Percentiles rank a stretch among this genome's conserved stretches.
Evolutionary conservation across 2,797 vertebrate species (phyloP).

Genomic region (Ctenopoma kingsleyae): DNA sequence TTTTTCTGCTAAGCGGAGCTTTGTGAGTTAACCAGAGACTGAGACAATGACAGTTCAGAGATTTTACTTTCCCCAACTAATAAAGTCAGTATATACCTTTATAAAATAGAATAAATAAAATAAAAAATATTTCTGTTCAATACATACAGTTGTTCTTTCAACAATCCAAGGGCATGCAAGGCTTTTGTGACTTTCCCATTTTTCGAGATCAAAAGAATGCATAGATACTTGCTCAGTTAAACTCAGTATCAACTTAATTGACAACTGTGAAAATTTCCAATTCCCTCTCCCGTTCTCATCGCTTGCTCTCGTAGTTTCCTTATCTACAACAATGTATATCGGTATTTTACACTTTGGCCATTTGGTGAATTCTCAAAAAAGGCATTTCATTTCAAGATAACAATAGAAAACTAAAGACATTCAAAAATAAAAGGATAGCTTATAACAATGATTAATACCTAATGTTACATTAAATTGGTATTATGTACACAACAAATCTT

Average conservation of each 20-base stretch:
- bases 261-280: constrained; percentile 68
- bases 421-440: constrained; percentile 81
- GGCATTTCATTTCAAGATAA: constrained; percentile 73
- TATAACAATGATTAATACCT: constrained; percentile 82
- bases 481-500: constrained; percentile 66
- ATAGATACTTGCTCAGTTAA: constrained; percentile 89
- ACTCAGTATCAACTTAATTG: constrained; percentile 80
- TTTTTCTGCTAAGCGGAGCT: constrained; percentile 64
- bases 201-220: constrained; percentile 90
- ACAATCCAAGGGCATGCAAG: constrained; percentile 84
- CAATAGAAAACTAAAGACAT: constrained; percentile 72
- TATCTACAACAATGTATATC: constrained; percentile 84
- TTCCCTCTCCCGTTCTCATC: constrained; percentile 54
- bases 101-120: constrained; percentile 99
- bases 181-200: constrained; percentile 78
- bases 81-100: constrained; percentile 91
- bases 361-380: constrained; percentile 83
- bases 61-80: constrained; percentile 84
- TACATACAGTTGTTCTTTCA: constrained; percentile 77
- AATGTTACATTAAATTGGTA: constrained; percentile 70
- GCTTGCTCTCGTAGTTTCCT: constrained; percentile 68
- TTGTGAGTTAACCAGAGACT: constrained; percentile 64
- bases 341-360: constrained; percentile 90
- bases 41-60: constrained; percentile 76
- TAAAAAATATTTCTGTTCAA: constrained; percentile 93